phyloP scores from a whole-genome alignment of 2,888 invertebrate species.

The Pheosia gnoma region DNA sequence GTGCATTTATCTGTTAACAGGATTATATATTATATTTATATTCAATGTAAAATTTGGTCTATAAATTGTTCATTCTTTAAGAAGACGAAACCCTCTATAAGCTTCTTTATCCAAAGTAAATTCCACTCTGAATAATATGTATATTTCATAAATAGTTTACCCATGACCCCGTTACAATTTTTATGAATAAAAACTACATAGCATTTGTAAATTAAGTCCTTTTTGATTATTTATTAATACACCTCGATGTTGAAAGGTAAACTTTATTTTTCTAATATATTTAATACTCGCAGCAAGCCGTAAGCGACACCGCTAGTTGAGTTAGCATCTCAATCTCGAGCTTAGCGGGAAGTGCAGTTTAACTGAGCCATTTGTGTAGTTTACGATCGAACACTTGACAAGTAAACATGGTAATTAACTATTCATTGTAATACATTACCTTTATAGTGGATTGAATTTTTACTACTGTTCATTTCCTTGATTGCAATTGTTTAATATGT shows the following conservation, averaged over 20 bases:
- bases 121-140: no score
- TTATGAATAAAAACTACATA: no score
- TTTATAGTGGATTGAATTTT: constrained; percentile 33
- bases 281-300: neutral
- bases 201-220: no score
- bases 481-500: constrained; percentile 11
- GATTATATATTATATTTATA: neutral
- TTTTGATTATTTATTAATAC: no score
- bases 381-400: constrained; percentile 26
- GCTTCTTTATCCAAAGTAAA: no score
- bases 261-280: neutral
- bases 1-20: neutral
- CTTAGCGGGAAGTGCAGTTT: constrained; percentile 5
- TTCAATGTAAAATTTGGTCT: no score
- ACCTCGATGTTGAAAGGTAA: no score
- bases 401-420: constrained; percentile 37
- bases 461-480: constrained; percentile 21
- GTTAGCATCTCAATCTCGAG: neutral
- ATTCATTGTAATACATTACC: constrained; percentile 37
- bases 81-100: no score
- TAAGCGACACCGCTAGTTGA: neutral
- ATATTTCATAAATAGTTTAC: no score
- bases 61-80: no score
- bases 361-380: constrained; percentile 29
- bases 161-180: no score